phyloP scores from a whole-genome alignment of 2,888 invertebrate genomes.

The Invenusta paracnida region DNA sequence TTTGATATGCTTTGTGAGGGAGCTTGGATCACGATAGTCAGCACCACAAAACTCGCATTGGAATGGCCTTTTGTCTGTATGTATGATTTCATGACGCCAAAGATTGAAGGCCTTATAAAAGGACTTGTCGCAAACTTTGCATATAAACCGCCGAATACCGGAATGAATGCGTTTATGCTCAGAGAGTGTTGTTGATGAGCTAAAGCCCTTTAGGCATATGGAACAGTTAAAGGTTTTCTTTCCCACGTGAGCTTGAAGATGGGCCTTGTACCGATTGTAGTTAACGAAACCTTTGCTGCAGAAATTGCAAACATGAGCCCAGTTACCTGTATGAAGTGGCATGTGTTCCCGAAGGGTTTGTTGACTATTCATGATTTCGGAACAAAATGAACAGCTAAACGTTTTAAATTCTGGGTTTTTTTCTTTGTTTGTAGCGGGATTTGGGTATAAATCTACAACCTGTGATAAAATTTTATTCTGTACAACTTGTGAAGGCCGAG shows the following conservation, averaged over 20 bases:
- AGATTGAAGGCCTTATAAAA: not conserved
- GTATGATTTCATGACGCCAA: constrained; percentile 1
- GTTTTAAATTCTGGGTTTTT: too few relatives aligned
- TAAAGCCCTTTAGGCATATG: not conserved
- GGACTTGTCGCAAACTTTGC: not conserved
- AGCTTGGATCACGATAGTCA: not conserved
- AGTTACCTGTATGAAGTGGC: not conserved
- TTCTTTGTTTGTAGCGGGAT: too few relatives aligned
- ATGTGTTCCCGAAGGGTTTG: not conserved
- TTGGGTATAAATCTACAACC: too few relatives aligned
- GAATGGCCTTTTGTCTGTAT: not conserved
- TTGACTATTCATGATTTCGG: not conserved
- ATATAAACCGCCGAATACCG: not conserved
- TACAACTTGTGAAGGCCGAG: too few relatives aligned
- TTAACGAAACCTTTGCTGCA: not conserved
- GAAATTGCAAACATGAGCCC: not conserved
- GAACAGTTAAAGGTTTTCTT: not conserved
- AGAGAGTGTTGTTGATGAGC: not conserved
- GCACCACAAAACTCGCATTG: not conserved
- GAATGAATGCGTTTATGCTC: not conserved
- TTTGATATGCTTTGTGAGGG: not conserved
- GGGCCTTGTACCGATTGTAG: not conserved
- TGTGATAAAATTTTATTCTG: too few relatives aligned
- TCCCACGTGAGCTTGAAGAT: not conserved
- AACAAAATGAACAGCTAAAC: not conserved